Evolutionary conservation across 2,797 vertebrate genomes (phyloP).

Genomic region (Lemur catta): DNA sequence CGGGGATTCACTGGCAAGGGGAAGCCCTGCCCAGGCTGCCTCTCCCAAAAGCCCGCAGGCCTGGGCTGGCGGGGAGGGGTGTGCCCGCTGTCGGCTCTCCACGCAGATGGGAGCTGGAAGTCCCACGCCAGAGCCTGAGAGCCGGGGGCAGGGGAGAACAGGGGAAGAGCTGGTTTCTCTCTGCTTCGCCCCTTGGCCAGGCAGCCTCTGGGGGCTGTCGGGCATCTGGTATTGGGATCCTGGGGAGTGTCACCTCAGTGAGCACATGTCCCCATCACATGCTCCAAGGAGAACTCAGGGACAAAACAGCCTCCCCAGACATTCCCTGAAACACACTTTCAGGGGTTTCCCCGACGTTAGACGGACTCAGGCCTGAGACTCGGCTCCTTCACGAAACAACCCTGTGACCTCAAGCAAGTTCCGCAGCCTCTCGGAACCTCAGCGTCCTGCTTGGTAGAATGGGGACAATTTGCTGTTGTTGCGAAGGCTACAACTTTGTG

Average conservation of each 20-base stretch:
- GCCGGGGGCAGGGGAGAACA: not conserved
- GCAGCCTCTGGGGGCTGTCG: not conserved
- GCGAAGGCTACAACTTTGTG: not conserved
- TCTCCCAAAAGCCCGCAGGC: not conserved
- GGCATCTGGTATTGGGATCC: not conserved
- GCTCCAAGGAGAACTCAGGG: not conserved
- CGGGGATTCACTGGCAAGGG: not conserved
- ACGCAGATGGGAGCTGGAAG: not conserved
- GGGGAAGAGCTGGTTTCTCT: not conserved
- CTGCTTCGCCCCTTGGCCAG: not conserved
- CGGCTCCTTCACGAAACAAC: not conserved
- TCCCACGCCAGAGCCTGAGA: not conserved
- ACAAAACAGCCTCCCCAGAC: not conserved
- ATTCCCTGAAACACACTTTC: fast-evolving
- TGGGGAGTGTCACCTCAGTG: not conserved
- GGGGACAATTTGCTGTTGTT: not conserved
- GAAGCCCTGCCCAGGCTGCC: not conserved
- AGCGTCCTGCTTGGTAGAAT: conserved; percentile 22
- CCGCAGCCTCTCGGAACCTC: not conserved
- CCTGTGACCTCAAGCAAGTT: not conserved
- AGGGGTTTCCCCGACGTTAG: not conserved
- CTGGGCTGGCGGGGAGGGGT: not conserved
- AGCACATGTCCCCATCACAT: not conserved
- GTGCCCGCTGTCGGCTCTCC: not conserved
- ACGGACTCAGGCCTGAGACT: not conserved